Evolutionary conservation across 2,888 invertebrate genomes (phyloP), one percentile per base, ranked within the genome.

Genomic region (Holacanthella duospinosa): DNA sequence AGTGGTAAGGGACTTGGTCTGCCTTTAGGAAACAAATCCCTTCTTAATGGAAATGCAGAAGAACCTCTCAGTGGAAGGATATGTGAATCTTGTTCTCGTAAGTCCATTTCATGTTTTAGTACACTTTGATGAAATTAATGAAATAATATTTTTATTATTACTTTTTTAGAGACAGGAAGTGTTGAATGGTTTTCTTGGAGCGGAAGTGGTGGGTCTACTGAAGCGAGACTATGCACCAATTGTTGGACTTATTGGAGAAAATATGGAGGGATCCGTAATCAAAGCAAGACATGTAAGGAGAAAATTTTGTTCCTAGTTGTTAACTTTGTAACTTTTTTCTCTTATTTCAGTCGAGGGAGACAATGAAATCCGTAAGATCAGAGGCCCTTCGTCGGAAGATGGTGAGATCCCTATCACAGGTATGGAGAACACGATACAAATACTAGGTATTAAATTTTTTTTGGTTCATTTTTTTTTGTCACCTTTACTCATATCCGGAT

Each of bases 231-330:
- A 66, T 99, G 99, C 79, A 88, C 89, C 74, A 80, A 83, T 21
- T 99, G 99, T 79, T 99, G 95, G 95, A 85, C 85, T 68, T 95
- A 95, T 78, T 99, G 97, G 96, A 97, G 96, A 79, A 94, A 94
- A 78, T 95, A 93, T 79, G 97, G 96, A 64, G 97, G 96, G 66
- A 84, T 99, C 60, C 94, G 93, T 81, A 86, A 86, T 72, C 80
- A 83, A n/a, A 83, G 82, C 44, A 80, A 82, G 71, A 78, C 80
- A 70, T 79, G 80, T 67, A 70, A 74, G 71, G 19, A 61, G 36
- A 36, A 36, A 36, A 16, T 36, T 16, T 36, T 36, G 16, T 36
- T 36, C 36, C 16, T 36, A 16, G 16, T 36, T 36, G 6, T 36
- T n/a, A n/a, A n/a, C n/a, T n/a, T n/a, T n/a, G n/a, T n/a, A n/a